Conservation (phyloP, 1,140 invertebrate species). For the Scaptomyza montana region DNA sequence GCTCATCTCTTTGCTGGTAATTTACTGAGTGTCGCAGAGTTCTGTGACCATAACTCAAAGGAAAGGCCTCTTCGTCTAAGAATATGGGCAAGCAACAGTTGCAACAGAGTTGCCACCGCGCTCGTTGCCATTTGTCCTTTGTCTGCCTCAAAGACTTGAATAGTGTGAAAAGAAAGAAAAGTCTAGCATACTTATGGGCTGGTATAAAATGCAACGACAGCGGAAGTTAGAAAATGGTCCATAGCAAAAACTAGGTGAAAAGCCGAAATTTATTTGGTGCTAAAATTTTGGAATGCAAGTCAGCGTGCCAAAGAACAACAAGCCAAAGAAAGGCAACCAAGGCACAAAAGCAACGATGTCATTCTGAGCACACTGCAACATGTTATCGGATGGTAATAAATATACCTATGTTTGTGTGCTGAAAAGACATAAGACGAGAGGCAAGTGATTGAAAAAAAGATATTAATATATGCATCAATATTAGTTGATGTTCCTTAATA, state of each 20-base stretch:
- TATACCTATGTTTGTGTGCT: not conserved
- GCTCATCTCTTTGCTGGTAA: constrained; percentile 38
- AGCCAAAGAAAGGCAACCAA: not conserved
- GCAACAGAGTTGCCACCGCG: constrained; percentile 4
- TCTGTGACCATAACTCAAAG: constrained; percentile 54
- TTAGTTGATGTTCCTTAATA: too few relatives aligned
- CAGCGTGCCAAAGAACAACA: constrained; percentile 18
- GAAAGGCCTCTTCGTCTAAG: not conserved
- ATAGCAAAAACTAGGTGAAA: constrained; percentile 66
- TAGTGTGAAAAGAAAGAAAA: constrained; percentile 16
- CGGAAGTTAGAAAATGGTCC: constrained; percentile 35
- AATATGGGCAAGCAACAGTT: constrained; percentile 49
- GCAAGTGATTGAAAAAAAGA: too few relatives aligned
- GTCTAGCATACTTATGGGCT: constrained; percentile 58
- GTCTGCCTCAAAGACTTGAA: constrained; percentile 30
- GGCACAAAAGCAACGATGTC: not conserved
- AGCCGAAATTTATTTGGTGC: constrained; percentile 37
- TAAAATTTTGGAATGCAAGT: constrained; percentile 24
- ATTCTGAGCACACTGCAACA: not conserved
- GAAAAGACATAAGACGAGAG: not conserved
- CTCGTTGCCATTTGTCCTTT: not conserved
- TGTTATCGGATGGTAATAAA: constrained; percentile 1
- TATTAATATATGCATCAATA: too few relatives aligned
- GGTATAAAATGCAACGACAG: constrained; percentile 42
- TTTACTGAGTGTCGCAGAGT: constrained; percentile 75